These are phyloP conservation scores for Lagocephalus sceleratus DNA, from an alignment of 2,797 vertebrate genomes.

Conservation along the genomic window DNA sequence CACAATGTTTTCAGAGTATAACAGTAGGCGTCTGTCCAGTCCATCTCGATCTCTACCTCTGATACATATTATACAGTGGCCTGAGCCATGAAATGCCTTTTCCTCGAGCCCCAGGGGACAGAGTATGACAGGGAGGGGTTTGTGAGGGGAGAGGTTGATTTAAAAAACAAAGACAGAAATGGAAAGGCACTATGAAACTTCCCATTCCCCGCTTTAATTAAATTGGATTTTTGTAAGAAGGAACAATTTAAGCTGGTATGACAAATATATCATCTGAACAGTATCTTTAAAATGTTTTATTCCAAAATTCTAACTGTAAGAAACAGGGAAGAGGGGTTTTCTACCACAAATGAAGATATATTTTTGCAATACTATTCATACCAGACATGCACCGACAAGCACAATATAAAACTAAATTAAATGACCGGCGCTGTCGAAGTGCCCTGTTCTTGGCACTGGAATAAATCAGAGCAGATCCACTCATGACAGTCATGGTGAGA, in stretches of 20 bases:
- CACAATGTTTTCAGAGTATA: constrained; percentile 20
- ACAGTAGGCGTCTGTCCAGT: constrained; percentile 12
- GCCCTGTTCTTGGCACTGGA: constrained; percentile 21
- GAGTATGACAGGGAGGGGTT: constrained; percentile 52
- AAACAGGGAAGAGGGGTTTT: background rate
- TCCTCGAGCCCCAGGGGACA: constrained; percentile 59
- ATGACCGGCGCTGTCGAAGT: constrained; percentile 9
- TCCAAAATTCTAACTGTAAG: constrained; percentile 6
- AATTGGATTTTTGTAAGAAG: constrained; percentile 9
- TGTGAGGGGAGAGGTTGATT: constrained; percentile 33
- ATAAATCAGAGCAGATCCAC: constrained; percentile 43
- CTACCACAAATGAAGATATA: too few species aligned
- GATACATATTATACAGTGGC: constrained; percentile 54
- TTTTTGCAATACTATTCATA: constrained; percentile 3
- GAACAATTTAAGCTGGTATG: constrained; percentile 63
- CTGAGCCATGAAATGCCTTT: constrained; percentile 64
- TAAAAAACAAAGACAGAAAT: constrained; percentile 21
- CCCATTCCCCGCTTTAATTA: constrained; percentile 60
- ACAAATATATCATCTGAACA: constrained; percentile 40
- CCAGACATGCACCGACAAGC: background rate
- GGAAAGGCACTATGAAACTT: constrained; percentile 66
- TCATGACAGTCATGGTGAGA: constrained; percentile 21
- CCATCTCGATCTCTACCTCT: constrained; percentile 26
- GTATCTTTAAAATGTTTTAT: constrained; percentile 44
- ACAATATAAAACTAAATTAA: constrained; percentile 17